phyloP scores from a whole-genome alignment of 2,797 vertebrate genomes.

The Amblyraja radiata region DNA sequence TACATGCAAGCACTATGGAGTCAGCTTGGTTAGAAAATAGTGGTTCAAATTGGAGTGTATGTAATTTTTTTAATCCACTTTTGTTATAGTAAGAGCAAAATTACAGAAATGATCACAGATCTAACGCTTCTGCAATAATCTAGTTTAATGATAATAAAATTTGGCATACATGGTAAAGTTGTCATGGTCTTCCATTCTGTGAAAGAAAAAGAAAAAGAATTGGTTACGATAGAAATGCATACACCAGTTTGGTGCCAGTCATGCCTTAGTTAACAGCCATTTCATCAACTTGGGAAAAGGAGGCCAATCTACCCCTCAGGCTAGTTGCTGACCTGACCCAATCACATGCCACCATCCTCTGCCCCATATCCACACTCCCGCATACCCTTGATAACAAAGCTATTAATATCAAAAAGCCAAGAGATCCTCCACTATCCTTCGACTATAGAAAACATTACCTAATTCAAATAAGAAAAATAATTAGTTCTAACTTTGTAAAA shows the following conservation, averaged over 20 bases:
- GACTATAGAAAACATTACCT: too few species aligned
- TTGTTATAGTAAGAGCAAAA: not conserved
- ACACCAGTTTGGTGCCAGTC: not conserved
- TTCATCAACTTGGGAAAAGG: not conserved
- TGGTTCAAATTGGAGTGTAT: not conserved
- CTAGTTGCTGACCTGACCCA: too few species aligned
- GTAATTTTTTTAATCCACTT: not conserved
- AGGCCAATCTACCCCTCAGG: too few species aligned
- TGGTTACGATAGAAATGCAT: conserved; percentile 14
- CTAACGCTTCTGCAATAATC: not conserved
- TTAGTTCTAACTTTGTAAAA: too few species aligned
- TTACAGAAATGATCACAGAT: not conserved
- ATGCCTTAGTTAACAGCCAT: not conserved
- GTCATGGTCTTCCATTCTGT: conserved; percentile 37
- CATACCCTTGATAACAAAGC: too few species aligned
- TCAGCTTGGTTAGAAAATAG: not conserved
- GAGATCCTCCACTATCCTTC: too few species aligned
- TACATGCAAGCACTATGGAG: not conserved
- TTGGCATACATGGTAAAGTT: conserved; percentile 38
- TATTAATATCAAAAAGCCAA: too few species aligned
- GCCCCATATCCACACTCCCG: too few species aligned
- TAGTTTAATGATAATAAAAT: conserved; percentile 20
- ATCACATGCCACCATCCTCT: too few species aligned
- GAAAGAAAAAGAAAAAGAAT: conserved; percentile 35
- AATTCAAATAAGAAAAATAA: too few species aligned